A percentile compares a stretch with the other conserved stretches of the same genome.
These are phyloP conservation scores for Drosophila varians DNA, from an alignment of 1,140 invertebrate genomes.

Conservation along the genomic window DNA sequence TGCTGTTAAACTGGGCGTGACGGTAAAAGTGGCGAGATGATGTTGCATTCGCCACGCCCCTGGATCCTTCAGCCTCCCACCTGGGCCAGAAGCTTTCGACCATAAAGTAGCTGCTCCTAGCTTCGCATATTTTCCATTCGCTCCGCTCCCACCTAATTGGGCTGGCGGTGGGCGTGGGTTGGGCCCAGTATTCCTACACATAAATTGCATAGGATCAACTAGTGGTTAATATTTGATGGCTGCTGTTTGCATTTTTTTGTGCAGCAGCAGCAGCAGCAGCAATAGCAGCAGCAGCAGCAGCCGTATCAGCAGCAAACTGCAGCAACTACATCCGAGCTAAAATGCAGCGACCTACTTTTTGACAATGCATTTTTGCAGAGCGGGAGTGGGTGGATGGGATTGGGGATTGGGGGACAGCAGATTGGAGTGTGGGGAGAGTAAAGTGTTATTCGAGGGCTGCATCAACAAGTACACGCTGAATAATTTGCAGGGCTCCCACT, in stretches of 20 bases:
- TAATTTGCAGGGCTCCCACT: conserved; percentile 35
- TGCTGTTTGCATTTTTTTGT: conserved; percentile 43
- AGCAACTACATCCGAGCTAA: conserved; percentile 53
- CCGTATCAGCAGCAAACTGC: conserved; percentile 10
- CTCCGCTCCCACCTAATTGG: conserved; percentile 59
- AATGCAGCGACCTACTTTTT: conserved; percentile 67
- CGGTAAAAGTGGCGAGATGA: conserved; percentile 69
- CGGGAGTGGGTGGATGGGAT: not conserved
- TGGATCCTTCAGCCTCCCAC: not conserved
- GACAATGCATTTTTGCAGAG: conserved; percentile 67
- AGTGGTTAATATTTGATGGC: conserved; percentile 78
- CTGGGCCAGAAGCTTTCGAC: conserved; percentile 16
- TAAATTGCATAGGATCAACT: conserved; percentile 58
- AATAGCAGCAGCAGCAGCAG: conserved; percentile 11
- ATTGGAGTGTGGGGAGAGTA: conserved; percentile 13
- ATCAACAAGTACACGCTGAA: conserved; percentile 74
- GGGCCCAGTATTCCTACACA: conserved; percentile 11
- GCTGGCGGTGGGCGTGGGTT: conserved; percentile 58
- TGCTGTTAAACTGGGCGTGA: conserved; percentile 76
- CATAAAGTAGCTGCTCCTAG: conserved; percentile 26
- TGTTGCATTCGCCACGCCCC: conserved; percentile 61
- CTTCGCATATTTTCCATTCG: conserved; percentile 20
- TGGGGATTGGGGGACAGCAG: not conserved
- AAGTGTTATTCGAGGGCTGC: conserved; percentile 45
- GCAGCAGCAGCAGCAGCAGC: conserved; percentile 21